Evolutionary conservation across 2,113 vertebrate species (phyloP).

Genomic region (Haemorhous mexicanus): DNA sequence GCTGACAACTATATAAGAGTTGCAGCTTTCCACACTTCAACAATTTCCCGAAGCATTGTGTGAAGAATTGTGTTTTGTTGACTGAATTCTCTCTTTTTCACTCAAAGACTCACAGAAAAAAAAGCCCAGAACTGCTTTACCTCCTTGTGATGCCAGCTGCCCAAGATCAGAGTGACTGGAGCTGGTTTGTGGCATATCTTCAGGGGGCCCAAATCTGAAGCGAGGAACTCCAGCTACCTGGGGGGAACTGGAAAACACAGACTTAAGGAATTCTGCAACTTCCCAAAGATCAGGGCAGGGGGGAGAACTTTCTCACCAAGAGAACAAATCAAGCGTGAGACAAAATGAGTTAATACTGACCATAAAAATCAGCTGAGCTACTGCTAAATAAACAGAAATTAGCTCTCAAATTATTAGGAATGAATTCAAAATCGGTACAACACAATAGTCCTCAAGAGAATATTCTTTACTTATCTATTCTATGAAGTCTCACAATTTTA

Average conservation of each 20-base stretch:
- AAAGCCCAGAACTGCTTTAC: slow-evolving; percentile 57
- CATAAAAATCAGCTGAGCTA: neutral
- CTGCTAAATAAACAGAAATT: neutral
- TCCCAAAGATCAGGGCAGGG: accelerated
- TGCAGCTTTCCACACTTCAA: neutral
- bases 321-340: neutral
- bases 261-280: neutral
- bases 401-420: neutral
- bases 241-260: slow-evolving; percentile 79
- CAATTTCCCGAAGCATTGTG: neutral
- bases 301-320: neutral
- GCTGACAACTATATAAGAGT: neutral
- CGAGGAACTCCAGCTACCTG: slow-evolving; percentile 91
- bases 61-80: neutral
- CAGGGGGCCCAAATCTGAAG: slow-evolving; percentile 88
- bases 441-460: neutral
- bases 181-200: slow-evolving; percentile 89
- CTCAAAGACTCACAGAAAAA: neutral
- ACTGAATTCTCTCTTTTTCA: neutral
- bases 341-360: neutral
- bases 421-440: neutral
- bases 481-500: neutral
- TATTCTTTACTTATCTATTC: neutral
- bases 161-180: slow-evolving; percentile 93
- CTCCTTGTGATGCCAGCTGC: slow-evolving; percentile 96